Conservation (phyloP, 2,113 vertebrate genomes). For the Pangasianodon hypophthalmus region DNA sequence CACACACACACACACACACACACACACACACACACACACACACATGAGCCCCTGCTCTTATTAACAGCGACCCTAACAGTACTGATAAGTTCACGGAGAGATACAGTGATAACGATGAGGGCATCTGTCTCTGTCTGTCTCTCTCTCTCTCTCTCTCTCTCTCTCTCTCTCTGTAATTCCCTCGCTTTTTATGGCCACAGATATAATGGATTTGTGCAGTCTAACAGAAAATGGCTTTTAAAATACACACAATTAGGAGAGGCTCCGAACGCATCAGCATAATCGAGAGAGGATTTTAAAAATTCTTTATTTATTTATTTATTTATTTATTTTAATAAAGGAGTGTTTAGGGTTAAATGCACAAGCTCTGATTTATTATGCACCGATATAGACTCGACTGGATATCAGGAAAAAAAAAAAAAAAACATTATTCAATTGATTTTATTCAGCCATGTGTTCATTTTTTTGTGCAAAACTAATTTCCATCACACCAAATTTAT, state of each 20-base stretch:
- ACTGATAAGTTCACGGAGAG: conserved; percentile 63
- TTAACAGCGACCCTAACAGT: conserved; percentile 64
- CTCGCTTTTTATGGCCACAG: conserved; percentile 86
- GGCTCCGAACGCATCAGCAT: conserved; percentile 80
- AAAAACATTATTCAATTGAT: conserved; percentile 70
- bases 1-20: conserved; percentile 12
- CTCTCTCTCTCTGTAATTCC: conserved; percentile 86
- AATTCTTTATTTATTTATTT: background rate
- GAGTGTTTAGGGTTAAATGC: conserved; percentile 72
- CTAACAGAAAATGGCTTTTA: conserved; percentile 99
- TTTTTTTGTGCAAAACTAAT: no score
- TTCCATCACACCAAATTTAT: no score
- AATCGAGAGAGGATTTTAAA: conserved; percentile 71
- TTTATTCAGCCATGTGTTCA: conserved; percentile 55
- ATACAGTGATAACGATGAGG: conserved; percentile 79
- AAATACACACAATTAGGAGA: conserved; percentile 92
- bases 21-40: conserved; percentile 2
- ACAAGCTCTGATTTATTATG: conserved; percentile 72
- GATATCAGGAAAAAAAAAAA: conserved; percentile 25
- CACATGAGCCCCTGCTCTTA: conserved; percentile 51
- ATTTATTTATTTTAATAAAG: conserved; percentile 15
- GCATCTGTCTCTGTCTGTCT: conserved; percentile 97
- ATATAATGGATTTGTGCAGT: conserved; percentile 99
- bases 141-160: conserved; percentile 90
- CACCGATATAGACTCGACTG: conserved; percentile 69